Evolutionary conservation across 2,113 vertebrate species (phyloP).

Genomic region (Carassius auratus): DNA sequence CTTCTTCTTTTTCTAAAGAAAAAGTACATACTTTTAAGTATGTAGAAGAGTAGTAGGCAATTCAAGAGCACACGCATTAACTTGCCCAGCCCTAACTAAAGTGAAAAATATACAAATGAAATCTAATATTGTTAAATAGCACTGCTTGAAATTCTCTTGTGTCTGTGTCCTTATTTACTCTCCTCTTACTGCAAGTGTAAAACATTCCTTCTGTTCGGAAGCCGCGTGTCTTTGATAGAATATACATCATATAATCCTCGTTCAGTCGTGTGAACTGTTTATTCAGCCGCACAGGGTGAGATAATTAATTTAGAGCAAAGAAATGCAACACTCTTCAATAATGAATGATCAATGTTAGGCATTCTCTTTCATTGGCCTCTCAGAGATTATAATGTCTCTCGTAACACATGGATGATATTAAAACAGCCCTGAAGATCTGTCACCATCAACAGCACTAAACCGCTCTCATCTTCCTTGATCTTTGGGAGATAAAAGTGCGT

Average conservation of each 20-base stretch:
- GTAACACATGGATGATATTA: background rate
- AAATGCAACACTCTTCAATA: background rate
- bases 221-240: background rate
- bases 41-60: no score
- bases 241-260: background rate
- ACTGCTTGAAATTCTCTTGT: background rate
- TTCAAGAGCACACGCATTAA: no score
- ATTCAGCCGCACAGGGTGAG: background rate
- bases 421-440: background rate
- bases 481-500: background rate
- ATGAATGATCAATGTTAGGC: background rate
- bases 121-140: background rate
- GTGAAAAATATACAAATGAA: background rate
- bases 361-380: background rate
- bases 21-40: no score
- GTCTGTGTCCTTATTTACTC: slow-evolving; percentile 1
- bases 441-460: background rate
- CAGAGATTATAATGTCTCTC: background rate
- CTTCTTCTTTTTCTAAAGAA: no score
- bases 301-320: slow-evolving; percentile 4
- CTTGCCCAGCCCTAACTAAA: no score
- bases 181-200: background rate
- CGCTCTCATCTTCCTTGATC: background rate
- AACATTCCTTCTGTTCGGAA: slow-evolving; percentile 7
- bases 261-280: background rate